Base-by-base conservation (phyloP, 2,113 vertebrate species). In the Callopanchax toddi region DNA sequence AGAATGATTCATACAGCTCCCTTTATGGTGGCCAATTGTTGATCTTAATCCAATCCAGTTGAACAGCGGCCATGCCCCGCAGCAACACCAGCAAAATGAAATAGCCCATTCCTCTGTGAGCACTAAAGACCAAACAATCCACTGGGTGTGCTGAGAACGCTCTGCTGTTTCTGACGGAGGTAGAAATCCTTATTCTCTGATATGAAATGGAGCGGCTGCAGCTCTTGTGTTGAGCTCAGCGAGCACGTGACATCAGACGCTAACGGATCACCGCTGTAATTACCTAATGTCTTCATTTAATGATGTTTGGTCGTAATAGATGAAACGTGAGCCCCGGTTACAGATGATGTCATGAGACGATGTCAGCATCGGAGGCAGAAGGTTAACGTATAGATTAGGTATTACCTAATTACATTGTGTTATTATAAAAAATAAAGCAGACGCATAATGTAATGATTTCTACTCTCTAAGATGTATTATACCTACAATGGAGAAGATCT, bases 21-120 rank as follows among this genome's bases (percentile, higher is more conserved):
- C 66, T 18, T 48, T 69, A 57, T 57, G 52, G 64, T 74, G 68
- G 62, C 45, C 62, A 71, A 74, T 61, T 54, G 77, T 76, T 70
- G 80, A 77, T 76, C 50, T 61, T 65, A 74, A 64, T 62, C 74
- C 73, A 79, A 74, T 74, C 71, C 60, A 50, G 53, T n/a, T 70
- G 76, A 83, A 79, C 78, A 58, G 2, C 12, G 36, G 59, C 68
- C 69, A 72, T 78, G 55, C 83, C 76, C 68, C 4, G 53, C 52
- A 79, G 83, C 62, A 71, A 49, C 71, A 9, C 20, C 9, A n/a
- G 18, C 49, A 18, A 78, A 82, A 74, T 58, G 58, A 85, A 82
- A 76, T 0, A 49, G 54, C 71, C 53, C 49, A 21, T 50, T 64
- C 77, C 67, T 72, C 69, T 74, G 39, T 69, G 66, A 68, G 39